Evolutionary conservation across 2,797 vertebrate species (phyloP), one percentile per base, ranked within the genome.

Genomic region (Erithacus rubecula): DNA sequence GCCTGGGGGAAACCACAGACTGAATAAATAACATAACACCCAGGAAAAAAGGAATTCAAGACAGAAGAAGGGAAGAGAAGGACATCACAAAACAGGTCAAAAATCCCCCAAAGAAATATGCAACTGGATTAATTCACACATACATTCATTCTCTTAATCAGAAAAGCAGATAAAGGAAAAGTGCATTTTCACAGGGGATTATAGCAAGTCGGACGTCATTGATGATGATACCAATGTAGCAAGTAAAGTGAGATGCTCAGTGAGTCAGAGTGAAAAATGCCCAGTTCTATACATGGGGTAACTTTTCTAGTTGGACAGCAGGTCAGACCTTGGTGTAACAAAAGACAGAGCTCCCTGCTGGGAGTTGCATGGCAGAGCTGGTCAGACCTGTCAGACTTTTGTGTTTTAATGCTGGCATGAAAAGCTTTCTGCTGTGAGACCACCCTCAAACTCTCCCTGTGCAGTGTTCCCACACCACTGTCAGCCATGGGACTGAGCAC

Each of bases 391-490:
- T n/a, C 5, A 16, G 16, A 13, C 3, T 24, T 51, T 2, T 47
- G 9, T 14, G 39, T 46, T 80, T 46, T 43, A 74, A 29, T 1
- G 4, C 22, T 62, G 52, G 5, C n/a, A 55, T 13, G 18, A 29
- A 76, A 58, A 80, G 10, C 21, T 47, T 36, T 52, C 49, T 3
- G 5, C 1, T 2, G 43, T 37, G 10, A 39, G 15, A 22, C 8
- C 10, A 12, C 0, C 14, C 23, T 52, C 11, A 4, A 36, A 29
- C 4, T 6, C 15, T 58, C 8, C 15, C 8, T 1, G 0, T 10
- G 23, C 22, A 4, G 12, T 9, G 10, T 18, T 75, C 37, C 41
- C 49, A 52, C 1, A 3, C 3, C 20, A 7, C 11, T 1, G 0
- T 30, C 44, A 74, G 22, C 27, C 2, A 2, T 0, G 0, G 32